Base-by-base conservation (phyloP, 1,140 invertebrate species). In the Gryon sp. region DNA sequence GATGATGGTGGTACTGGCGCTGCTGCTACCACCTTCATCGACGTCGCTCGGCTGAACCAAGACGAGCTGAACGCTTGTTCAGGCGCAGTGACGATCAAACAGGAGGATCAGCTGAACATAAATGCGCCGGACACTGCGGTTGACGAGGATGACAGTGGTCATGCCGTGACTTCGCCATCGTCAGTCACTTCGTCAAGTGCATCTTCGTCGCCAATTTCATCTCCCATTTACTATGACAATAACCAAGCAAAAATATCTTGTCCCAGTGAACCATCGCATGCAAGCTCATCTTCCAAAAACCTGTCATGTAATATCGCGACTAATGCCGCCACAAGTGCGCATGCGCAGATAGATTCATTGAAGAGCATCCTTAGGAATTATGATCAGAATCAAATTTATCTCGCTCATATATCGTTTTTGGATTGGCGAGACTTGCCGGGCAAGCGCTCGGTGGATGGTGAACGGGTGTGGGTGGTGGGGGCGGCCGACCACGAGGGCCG, bases 371-470 rank as follows among this genome's bases (percentile, higher is more conserved):
- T 87, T 6, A 82, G 87, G 46, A 84, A 80, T 7, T 90, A 89
- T 63, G 84, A 84, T 2, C 84, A 86, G 3, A 86, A 87, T 38
- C 82, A 89, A 43, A 88, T 90, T 19, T 90, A 90, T 55, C 79
- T 86, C n/a, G 89, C 85, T 2, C 83, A 90, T 62, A 84, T 87
- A 18, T 85, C 86, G 12, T 87, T 87, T 22, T 75, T 90, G 12
- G 89, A 90, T 57, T 89, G 89, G 86, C 85, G 86, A 36, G 86
- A 87, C 52, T 55, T 90, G 14, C 90, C 90, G 0, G 88, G 89
- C 24, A 82, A 80, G 36, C 63, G 85, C 14, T 77, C 82, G 30
- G 15, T 48, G 40, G 40, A 73, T 41, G 34, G 45, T 14, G 87
- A 88, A 52, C 74, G 82, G n/a, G 85, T 90, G 3, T 90, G 89